Conservation (phyloP, 2,113 vertebrate species). For the Morone saxatilis region DNA sequence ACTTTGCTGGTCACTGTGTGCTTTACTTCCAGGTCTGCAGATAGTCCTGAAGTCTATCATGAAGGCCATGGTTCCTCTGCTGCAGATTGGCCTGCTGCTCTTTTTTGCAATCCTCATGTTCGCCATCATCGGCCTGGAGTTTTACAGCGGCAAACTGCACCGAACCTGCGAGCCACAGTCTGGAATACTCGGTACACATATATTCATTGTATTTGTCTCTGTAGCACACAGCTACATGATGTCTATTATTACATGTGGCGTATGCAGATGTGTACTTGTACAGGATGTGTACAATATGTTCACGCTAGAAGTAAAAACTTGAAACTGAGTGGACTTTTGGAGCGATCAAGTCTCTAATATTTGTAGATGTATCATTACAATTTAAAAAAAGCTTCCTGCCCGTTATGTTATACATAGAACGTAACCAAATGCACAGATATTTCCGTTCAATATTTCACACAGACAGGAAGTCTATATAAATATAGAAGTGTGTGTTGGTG, state of each 20-base stretch:
- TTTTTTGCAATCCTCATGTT: constrained; percentile 99
- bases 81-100: constrained; percentile 97
- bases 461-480: neutral
- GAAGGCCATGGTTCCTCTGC: constrained; percentile 99
- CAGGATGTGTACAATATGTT: neutral
- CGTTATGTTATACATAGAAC: neutral
- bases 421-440: neutral
- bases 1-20: constrained; percentile 22
- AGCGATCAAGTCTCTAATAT: neutral
- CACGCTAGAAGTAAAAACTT: neutral
- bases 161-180: constrained; percentile 86
- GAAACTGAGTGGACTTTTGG: neutral
- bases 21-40: constrained; percentile 89
- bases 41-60: constrained; percentile 99
- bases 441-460: neutral
- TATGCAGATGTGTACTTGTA: neutral
- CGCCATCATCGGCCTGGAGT: constrained; percentile 98
- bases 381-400: neutral
- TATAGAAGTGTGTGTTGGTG: neutral
- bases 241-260: too few relatives aligned
- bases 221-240: neutral
- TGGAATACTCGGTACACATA: constrained; percentile 67
- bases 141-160: constrained; percentile 97
- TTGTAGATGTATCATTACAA: neutral
- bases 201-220: neutral